A percentile compares a stretch with the other conserved stretches of the same genome.
These are phyloP conservation scores for Chionodraco myersi DNA, from an alignment of 2,113 vertebrate species.

Conservation along the genomic window DNA sequence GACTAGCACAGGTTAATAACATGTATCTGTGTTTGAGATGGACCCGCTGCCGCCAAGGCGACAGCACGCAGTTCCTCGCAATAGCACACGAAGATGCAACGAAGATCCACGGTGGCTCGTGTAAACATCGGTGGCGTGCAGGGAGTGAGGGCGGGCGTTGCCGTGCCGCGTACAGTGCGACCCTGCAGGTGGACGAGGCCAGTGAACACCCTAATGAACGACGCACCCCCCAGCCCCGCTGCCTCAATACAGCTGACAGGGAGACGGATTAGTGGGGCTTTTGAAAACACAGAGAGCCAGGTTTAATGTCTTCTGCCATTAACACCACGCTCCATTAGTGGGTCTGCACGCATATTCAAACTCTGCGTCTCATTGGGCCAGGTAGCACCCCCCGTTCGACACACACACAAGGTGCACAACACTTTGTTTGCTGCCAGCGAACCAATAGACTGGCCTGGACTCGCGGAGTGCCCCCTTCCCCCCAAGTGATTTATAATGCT, in stretches of 20 bases:
- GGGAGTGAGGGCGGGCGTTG: constrained; percentile 25
- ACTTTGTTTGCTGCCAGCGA: constrained; percentile 63
- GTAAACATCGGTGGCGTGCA: background rate
- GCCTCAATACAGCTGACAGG: constrained; percentile 73
- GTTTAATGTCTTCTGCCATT: constrained; percentile 77
- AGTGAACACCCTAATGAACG: constrained; percentile 62
- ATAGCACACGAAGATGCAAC: constrained; percentile 30
- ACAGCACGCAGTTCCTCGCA: constrained; percentile 27
- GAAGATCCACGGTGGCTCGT: constrained; percentile 42
- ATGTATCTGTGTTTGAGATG: constrained; percentile 47
- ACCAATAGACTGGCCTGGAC: constrained; percentile 38
- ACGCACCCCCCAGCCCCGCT: constrained; percentile 38
- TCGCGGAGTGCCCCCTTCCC: constrained; percentile 33
- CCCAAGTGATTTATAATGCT: constrained; percentile 74
- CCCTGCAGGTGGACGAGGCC: constrained; percentile 51
- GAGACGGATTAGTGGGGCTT: constrained; percentile 75
- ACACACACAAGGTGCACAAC: constrained; percentile 7
- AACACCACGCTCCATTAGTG: constrained; percentile 75
- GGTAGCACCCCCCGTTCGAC: constrained; percentile 50
- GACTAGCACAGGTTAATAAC: constrained; percentile 51
- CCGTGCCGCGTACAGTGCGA: constrained; percentile 24
- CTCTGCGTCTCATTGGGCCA: constrained; percentile 63
- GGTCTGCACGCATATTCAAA: constrained; percentile 67
- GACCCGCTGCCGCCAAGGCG: constrained; percentile 12
- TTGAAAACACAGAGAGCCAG: constrained; percentile 70